Percentiles rank a stretch among this genome's conserved stretches.
Evolutionary conservation across 1,140 invertebrate genomes (phyloP).

Genomic region (Brachionus paranguensis): DNA sequence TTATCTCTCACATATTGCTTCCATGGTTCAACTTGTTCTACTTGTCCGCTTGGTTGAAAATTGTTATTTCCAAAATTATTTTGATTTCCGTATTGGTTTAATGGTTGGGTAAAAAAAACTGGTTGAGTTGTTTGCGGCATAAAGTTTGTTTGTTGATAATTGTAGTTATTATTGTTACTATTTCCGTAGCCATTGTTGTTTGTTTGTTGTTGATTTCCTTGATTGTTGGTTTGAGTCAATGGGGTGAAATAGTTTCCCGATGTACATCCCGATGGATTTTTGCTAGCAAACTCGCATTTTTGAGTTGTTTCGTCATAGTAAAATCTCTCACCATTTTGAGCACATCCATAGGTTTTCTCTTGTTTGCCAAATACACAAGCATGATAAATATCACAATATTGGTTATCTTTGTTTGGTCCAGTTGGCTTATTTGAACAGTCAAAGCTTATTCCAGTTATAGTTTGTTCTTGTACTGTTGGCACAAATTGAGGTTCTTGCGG

Average conservation of each 20-base stretch:
- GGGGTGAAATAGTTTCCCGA: slow-evolving; percentile 1
- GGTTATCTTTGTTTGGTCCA: slow-evolving; percentile 18
- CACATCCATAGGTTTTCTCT: slow-evolving; percentile 28
- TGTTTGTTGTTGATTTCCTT: neutral
- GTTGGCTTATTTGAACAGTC: slow-evolving; percentile 14
- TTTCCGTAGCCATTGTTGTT: neutral
- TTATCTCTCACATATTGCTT: slow-evolving; percentile 25
- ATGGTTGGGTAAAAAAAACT: neutral
- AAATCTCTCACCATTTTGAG: slow-evolving; percentile 37
- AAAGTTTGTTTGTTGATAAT: neutral
- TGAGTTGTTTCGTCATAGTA: slow-evolving; percentile 40
- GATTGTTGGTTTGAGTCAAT: neutral
- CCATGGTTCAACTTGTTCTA: slow-evolving; percentile 39
- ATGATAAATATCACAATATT: slow-evolving; percentile 40
- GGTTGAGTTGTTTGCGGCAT: neutral
- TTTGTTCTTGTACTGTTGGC: neutral
- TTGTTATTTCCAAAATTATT: neutral
- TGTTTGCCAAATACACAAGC: slow-evolving; percentile 38
- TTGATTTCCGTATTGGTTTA: neutral
- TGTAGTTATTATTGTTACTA: neutral
- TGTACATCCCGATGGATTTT: slow-evolving; percentile 25
- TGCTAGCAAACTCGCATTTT: slow-evolving; percentile 26
- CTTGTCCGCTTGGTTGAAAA: neutral
- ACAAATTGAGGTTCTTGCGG: slow-evolving; percentile 1
- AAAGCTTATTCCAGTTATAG: slow-evolving; percentile 18